phyloP scores from a whole-genome alignment of 2,797 vertebrate species.

The Falco columbarius region DNA sequence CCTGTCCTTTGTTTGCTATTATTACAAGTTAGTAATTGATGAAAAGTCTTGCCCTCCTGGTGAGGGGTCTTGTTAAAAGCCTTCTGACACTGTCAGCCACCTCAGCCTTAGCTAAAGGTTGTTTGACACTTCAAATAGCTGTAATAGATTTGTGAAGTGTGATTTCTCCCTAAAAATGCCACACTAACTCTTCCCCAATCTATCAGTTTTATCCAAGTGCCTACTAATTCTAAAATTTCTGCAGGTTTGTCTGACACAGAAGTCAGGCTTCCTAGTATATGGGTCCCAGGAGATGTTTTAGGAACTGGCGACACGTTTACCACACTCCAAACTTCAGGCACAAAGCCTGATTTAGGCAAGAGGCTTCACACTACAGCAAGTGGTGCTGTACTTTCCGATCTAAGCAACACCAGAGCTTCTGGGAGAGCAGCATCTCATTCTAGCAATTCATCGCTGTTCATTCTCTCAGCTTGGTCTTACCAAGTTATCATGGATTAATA shows the following conservation, averaged over 20 bases:
- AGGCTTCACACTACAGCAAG: background rate
- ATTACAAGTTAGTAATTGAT: background rate
- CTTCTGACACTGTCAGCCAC: background rate
- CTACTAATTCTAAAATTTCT: background rate
- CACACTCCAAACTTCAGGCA: background rate
- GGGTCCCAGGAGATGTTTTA: background rate
- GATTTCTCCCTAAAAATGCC: background rate
- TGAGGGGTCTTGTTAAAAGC: background rate
- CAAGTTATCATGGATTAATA: background rate
- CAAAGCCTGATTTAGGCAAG: background rate
- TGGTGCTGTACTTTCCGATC: background rate
- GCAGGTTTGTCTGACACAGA: background rate
- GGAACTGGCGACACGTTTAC: conserved; percentile 17
- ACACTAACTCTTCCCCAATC: background rate
- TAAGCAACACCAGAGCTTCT: background rate
- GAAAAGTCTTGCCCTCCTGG: background rate
- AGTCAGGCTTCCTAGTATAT: background rate
- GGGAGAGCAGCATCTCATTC: background rate
- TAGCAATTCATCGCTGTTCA: background rate
- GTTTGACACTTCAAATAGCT: background rate
- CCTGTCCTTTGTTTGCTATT: background rate
- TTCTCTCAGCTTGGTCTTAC: background rate
- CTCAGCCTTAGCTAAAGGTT: background rate
- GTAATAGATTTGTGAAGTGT: background rate
- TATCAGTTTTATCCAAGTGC: background rate